Evolutionary conservation across 2,888 invertebrate species (phyloP), one percentile per base, ranked within the genome.

Genomic region (Drosophila villosipedis): DNA sequence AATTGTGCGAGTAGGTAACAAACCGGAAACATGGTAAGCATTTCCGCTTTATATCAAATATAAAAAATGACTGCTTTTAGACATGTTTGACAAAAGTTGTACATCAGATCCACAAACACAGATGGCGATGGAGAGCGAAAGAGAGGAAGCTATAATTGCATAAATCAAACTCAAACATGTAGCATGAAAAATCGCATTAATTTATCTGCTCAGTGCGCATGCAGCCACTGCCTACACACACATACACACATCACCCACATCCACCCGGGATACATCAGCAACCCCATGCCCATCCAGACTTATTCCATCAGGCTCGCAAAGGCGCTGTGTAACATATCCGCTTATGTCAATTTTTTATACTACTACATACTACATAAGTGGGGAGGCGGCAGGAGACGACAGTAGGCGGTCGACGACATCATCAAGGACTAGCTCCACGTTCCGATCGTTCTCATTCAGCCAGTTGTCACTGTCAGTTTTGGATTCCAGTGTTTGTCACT

Each of bases 131-230:
- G 16, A 25, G 31, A 28, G 19, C 12, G 37, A 14, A 5, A 10
- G 43, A 74, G 65, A 57, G 50, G 50, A 63, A 73, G 67, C 87
- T 83, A 89, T 91, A 91, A 91, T 91, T 90, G 84, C 89, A 91
- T 91, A 91, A 91, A 91, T 91, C 91, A 91, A 91, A 90, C 90
- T 88, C 83, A 83, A 78, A 79, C 85, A 83, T 78, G 80, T 80
- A 80, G 84, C 91, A 91, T 91, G 88, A 92, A 89, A 91, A 92
- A 91, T 92, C 86, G 84, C 77, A 92, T 92, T 91, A 91, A 92
- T 91, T 91, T 91, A 91, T 91, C 84, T 90, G 89, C 79, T 86
- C 85, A 63, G 69, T 77, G 86, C 68, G 79, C 83, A 73, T 82
- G 73, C 75, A 82, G 71, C 71, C 73, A 68, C 66, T 73, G 83